Evolutionary conservation across 1,140 invertebrate species (phyloP).

Genomic region (Cydia fagiglandana): DNA sequence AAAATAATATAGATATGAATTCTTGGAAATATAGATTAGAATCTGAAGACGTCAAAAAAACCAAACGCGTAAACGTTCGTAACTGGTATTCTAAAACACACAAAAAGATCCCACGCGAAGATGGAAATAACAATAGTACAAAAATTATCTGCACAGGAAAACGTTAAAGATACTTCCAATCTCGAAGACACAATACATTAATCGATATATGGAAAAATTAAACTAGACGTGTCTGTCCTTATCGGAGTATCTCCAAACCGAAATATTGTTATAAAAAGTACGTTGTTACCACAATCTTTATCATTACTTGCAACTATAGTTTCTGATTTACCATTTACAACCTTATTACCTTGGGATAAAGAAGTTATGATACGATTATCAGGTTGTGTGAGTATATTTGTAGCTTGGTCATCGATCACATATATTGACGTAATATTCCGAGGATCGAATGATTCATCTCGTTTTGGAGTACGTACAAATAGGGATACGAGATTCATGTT

Average conservation of each 20-base stretch:
- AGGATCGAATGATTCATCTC: conserved; percentile 65
- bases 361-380: conserved; percentile 36
- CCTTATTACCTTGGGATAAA: conserved; percentile 43
- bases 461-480: conserved; percentile 55
- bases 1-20: background rate
- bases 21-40: conserved; percentile 20
- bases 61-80: conserved; percentile 18
- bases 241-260: conserved; percentile 58
- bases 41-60: conserved; percentile 28
- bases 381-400: conserved; percentile 37
- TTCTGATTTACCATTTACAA: conserved; percentile 38
- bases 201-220: conserved; percentile 58
- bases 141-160: conserved; percentile 62
- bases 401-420: conserved; percentile 43
- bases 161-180: conserved; percentile 60
- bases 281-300: conserved; percentile 44
- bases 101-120: conserved; percentile 54
- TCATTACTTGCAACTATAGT: conserved; percentile 31
- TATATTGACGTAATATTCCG: conserved; percentile 42
- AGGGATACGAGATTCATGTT: conserved; percentile 67
- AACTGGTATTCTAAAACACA: conserved; percentile 30
- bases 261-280: conserved; percentile 71
- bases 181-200: conserved; percentile 57
- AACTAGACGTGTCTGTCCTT: conserved; percentile 54
- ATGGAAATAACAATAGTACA: conserved; percentile 54